These are phyloP conservation scores for Cyanoderma ruficeps DNA, from an alignment of 2,113 vertebrate species.

Conservation along the genomic window DNA sequence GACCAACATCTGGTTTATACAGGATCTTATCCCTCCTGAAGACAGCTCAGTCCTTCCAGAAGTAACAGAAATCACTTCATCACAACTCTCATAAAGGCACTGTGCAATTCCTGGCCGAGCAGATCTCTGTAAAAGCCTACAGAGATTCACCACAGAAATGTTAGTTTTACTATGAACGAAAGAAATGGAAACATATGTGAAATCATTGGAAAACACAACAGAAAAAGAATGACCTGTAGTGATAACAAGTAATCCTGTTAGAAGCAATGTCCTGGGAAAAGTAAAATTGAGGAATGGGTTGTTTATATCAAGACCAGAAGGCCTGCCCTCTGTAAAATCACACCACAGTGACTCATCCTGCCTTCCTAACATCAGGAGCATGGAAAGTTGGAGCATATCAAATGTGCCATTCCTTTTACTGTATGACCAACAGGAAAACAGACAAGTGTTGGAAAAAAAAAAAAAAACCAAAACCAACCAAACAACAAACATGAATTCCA, in stretches of 20 bases:
- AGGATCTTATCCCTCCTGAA: neutral
- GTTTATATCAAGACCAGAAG: neutral
- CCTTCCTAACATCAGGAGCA: neutral
- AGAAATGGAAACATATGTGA: neutral
- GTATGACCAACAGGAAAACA: neutral
- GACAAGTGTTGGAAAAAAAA: accelerated
- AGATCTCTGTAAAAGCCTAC: neutral
- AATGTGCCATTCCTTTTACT: neutral
- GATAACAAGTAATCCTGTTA: neutral
- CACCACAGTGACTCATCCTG: neutral
- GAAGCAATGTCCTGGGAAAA: neutral
- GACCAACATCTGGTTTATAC: neutral
- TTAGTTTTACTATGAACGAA: accelerated
- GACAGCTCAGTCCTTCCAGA: neutral
- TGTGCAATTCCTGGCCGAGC: neutral
- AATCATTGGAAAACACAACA: neutral
- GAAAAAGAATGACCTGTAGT: neutral
- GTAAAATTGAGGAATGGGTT: neutral
- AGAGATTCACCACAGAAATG: neutral
- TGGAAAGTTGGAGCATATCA: neutral
- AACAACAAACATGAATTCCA: neutral
- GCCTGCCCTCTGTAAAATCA: neutral
- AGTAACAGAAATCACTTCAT: neutral
- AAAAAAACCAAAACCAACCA: neutral
- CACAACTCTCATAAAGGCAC: neutral